Conservation (phyloP, 2,113 vertebrate species). For the Coreoperca whiteheadi region DNA sequence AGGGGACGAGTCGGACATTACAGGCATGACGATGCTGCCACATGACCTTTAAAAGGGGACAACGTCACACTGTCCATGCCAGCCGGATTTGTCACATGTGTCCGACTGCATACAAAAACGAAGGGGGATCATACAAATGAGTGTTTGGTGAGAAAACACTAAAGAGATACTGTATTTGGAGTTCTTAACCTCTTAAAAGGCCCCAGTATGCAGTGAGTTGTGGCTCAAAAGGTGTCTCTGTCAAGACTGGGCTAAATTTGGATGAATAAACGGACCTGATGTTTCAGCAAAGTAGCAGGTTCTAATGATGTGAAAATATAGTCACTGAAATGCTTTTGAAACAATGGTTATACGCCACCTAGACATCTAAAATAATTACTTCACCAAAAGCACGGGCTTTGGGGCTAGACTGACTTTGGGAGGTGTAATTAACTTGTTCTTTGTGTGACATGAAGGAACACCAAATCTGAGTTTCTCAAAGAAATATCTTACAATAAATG, state of each 20-base stretch:
- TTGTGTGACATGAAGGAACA: background rate
- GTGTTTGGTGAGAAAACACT: background rate
- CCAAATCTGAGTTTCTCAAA: background rate
- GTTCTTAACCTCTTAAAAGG: background rate
- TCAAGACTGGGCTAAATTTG: background rate
- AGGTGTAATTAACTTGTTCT: background rate
- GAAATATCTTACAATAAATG: background rate
- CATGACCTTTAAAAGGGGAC: constrained; percentile 63
- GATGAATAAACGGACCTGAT: background rate
- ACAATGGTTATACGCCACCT: no score
- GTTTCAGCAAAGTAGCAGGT: background rate
- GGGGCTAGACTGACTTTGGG: background rate
- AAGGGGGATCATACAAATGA: background rate
- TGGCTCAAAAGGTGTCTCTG: background rate
- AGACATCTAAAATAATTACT: background rate
- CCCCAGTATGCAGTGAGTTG: background rate
- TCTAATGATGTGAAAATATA: background rate
- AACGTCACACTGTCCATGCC: constrained; percentile 16
- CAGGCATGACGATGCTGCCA: constrained; percentile 26
- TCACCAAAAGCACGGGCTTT: background rate
- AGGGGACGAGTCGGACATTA: constrained; percentile 56
- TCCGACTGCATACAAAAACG: background rate
- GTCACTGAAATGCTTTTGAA: background rate
- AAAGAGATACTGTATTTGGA: background rate
- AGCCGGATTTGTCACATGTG: constrained; percentile 41